phyloP scores from a whole-genome alignment of 2,888 invertebrate genomes.

The Adelphocoris suturalis region DNA sequence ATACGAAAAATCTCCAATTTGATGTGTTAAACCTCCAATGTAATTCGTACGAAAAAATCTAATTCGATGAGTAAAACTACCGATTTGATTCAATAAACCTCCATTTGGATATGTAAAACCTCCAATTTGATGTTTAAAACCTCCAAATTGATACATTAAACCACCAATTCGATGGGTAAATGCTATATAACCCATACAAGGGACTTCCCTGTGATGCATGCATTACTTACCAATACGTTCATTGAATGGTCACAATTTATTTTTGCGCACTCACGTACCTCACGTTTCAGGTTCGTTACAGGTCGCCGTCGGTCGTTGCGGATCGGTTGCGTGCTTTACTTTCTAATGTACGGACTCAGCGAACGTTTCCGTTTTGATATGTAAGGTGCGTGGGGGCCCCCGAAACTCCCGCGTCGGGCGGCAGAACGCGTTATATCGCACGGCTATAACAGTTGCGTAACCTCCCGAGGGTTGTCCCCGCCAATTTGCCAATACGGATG shows the following conservation, averaged over 20 bases:
- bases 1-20: too few relatives aligned
- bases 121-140: too few relatives aligned
- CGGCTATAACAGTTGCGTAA: background rate
- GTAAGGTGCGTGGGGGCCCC: background rate
- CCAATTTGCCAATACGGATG: background rate
- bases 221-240: too few relatives aligned
- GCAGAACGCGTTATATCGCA: background rate
- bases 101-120: background rate
- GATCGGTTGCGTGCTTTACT: background rate
- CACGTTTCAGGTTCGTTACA: background rate
- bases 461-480: background rate
- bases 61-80: too few relatives aligned
- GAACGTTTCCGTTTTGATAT: background rate
- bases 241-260: background rate
- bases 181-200: too few relatives aligned
- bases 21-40: too few relatives aligned
- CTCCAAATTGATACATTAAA: too few relatives aligned
- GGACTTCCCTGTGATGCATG: too few relatives aligned
- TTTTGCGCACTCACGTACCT: background rate
- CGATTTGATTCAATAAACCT: too few relatives aligned
- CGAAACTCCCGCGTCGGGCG: background rate
- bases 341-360: background rate
- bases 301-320: background rate
- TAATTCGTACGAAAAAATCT: too few relatives aligned
- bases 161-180: too few relatives aligned